Conservation (phyloP, 2,797 vertebrate species). For the Dendrocincla tyrannina region DNA sequence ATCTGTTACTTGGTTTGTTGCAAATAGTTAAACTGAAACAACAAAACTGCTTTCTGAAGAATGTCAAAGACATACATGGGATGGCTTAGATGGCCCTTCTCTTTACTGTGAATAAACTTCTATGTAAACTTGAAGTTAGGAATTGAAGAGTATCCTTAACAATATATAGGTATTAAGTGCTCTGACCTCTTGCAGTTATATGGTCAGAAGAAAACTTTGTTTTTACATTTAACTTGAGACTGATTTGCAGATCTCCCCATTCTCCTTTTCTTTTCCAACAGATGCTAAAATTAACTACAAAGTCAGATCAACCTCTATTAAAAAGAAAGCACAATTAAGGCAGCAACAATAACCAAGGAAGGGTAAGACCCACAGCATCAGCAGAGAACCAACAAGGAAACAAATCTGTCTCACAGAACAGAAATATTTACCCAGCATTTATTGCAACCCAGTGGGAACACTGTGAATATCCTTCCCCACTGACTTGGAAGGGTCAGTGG, state of each 20-base stretch:
- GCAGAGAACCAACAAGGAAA: not conserved
- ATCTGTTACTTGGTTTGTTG: not conserved
- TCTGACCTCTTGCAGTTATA: not conserved
- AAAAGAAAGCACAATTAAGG: not conserved
- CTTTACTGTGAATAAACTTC: not conserved
- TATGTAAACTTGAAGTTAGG: not conserved
- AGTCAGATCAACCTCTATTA: not conserved
- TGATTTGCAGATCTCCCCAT: not conserved
- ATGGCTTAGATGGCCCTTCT: not conserved
- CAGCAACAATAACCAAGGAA: not conserved
- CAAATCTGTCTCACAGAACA: not conserved
- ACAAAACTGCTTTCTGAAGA: not conserved
- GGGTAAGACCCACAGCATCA: not conserved
- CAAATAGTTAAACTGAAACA: not conserved
- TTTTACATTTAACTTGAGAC: not conserved
- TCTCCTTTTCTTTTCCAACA: not conserved
- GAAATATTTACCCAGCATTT: not conserved
- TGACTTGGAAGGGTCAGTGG: not conserved
- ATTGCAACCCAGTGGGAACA: not conserved
- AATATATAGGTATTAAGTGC: not conserved
- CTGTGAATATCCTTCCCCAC: not conserved
- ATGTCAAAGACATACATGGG: not conserved
- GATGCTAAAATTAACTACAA: not conserved
- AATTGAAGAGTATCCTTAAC: not conserved
- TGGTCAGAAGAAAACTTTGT: not conserved